phyloP scores from a whole-genome alignment of 2,888 invertebrate species.

The Xanthia togata region DNA sequence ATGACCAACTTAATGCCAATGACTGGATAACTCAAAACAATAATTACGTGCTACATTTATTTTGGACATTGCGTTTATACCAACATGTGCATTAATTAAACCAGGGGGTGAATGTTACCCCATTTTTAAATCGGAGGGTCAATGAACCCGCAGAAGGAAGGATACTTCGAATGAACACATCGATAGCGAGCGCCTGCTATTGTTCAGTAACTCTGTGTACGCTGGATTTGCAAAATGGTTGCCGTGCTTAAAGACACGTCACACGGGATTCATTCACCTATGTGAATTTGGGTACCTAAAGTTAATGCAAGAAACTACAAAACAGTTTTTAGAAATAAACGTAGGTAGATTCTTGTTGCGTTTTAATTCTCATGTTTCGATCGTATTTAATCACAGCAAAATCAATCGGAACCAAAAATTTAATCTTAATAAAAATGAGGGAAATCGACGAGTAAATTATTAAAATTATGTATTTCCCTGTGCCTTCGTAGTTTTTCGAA shows the following conservation, averaged over 20 bases:
- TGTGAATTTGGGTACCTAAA: background rate
- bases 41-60: conserved; percentile 57
- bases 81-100: conserved; percentile 68
- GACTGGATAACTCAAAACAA: conserved; percentile 41
- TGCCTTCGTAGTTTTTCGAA: background rate
- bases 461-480: background rate
- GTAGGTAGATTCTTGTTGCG: background rate
- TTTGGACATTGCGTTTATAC: conserved; percentile 60
- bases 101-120: conserved; percentile 72
- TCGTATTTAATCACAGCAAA: background rate
- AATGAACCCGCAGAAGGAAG: conserved; percentile 63
- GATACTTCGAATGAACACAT: conserved; percentile 36
- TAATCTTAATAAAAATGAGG: background rate
- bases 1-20: conserved; percentile 14
- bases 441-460: no score
- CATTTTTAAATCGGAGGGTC: conserved; percentile 68
- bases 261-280: background rate
- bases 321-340: background rate
- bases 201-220: conserved; percentile 52
- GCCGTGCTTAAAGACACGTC: conserved; percentile 8
- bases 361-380: background rate
- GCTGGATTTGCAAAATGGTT: conserved; percentile 60
- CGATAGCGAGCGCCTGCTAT: conserved; percentile 60
- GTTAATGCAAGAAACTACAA: background rate
- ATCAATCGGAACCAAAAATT: background rate